A percentile compares a stretch with the other conserved stretches of the same genome.
These are phyloP conservation scores for Peromyscus eremicus DNA, from an alignment of 2,797 vertebrate genomes.

Conservation along the genomic window DNA sequence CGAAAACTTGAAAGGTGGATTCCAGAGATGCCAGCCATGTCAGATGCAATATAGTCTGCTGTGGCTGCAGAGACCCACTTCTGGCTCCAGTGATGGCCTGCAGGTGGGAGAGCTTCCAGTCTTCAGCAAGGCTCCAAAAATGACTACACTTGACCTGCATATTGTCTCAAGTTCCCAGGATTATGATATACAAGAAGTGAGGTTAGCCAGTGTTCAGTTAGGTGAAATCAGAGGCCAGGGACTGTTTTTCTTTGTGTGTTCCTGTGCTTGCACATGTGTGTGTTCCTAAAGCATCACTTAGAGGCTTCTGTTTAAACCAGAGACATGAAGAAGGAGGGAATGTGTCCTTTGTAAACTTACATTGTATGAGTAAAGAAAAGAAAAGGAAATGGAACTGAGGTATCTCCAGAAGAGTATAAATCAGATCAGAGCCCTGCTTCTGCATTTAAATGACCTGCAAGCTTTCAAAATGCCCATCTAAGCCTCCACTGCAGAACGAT, in stretches of 20 bases:
- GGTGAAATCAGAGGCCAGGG: background rate
- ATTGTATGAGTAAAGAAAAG: background rate
- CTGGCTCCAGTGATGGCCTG: slow-evolving; percentile 86
- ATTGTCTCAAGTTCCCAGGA: slow-evolving; percentile 84
- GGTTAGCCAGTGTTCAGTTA: slow-evolving; percentile 24
- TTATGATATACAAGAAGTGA: slow-evolving; percentile 62
- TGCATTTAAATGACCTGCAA: background rate
- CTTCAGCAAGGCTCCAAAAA: slow-evolving; percentile 85
- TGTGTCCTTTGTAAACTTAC: background rate
- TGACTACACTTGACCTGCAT: slow-evolving; percentile 87
- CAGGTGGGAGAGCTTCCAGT: slow-evolving; percentile 86
- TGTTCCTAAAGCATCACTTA: background rate
- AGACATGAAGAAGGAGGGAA: background rate
- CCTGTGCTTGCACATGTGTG: background rate
- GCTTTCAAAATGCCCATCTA: background rate
- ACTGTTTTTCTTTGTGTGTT: background rate
- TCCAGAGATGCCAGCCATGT: slow-evolving; percentile 89
- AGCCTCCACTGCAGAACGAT: background rate
- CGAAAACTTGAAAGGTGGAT: slow-evolving; percentile 92
- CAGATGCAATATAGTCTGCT: slow-evolving; percentile 91
- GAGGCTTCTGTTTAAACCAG: background rate
- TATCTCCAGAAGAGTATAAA: background rate
- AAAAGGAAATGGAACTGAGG: background rate
- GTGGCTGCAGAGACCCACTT: slow-evolving; percentile 88
- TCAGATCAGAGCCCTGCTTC: background rate